Conservation (phyloP, 2,888 invertebrate species). For the Agrotis segetum region DNA sequence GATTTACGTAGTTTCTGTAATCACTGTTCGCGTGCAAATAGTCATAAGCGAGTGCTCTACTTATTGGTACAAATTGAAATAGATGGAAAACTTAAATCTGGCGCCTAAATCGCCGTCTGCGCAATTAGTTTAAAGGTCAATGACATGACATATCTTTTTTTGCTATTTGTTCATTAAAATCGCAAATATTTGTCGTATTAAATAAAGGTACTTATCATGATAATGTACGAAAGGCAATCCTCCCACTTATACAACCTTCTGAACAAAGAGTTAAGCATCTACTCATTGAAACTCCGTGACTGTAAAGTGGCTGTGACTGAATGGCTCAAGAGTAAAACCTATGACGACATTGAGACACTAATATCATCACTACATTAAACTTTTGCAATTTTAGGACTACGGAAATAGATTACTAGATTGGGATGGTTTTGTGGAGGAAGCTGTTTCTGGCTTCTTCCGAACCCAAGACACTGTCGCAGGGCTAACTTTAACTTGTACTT, state of each 20-base stretch:
- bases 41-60: slow-evolving; percentile 34
- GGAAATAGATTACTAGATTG: too few relatives aligned
- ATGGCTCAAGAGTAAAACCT: background rate
- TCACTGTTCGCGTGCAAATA: slow-evolving; percentile 47
- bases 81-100: slow-evolving; percentile 51
- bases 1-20: slow-evolving; percentile 39
- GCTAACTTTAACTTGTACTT: too few relatives aligned
- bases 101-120: slow-evolving; percentile 15
- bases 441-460: too few relatives aligned
- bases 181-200: background rate
- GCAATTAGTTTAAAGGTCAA: slow-evolving; percentile 41
- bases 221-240: background rate
- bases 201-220: too few relatives aligned
- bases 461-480: too few relatives aligned
- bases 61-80: slow-evolving; percentile 60
- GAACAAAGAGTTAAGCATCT: background rate
- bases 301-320: background rate
- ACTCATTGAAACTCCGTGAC: background rate
- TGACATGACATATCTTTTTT: slow-evolving; percentile 18
- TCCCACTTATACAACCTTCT: background rate
- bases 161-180: background rate
- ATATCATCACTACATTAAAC: background rate
- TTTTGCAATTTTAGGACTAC: too few relatives aligned
- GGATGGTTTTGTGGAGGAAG: too few relatives aligned
- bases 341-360: background rate